Conservation (phyloP, 2,797 vertebrate species). For the Diceros bicornis region DNA sequence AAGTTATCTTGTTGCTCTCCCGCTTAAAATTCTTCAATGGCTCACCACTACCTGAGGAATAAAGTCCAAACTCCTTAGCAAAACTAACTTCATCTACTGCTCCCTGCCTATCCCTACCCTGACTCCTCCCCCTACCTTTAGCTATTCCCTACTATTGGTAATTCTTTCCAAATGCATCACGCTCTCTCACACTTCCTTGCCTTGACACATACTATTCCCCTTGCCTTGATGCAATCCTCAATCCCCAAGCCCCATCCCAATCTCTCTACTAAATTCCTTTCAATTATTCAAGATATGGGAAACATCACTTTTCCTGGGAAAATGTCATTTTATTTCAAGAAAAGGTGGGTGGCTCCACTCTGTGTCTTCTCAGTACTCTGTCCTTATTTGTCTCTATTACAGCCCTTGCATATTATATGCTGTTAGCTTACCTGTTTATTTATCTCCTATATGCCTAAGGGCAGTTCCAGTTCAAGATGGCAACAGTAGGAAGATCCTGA, state of each 20-base stretch:
- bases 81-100: background rate
- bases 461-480: background rate
- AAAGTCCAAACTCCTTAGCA: background rate
- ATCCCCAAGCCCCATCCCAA: background rate
- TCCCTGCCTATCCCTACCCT: background rate
- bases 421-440: background rate
- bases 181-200: background rate
- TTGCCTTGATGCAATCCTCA: background rate
- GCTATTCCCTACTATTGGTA: background rate
- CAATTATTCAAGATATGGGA: background rate
- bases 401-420: background rate
- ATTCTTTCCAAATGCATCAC: background rate
- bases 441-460: background rate
- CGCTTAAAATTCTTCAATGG: background rate
- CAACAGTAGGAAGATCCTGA: background rate
- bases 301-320: background rate
- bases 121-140: background rate
- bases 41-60: background rate
- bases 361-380: background rate
- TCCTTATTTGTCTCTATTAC: conserved; percentile 9
- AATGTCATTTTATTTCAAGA: conserved; percentile 19
- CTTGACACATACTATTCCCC: background rate
- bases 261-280: conserved; percentile 9
- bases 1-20: background rate
- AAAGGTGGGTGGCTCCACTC: background rate